A percentile compares a stretch with the other conserved stretches of the same genome.
Evolutionary conservation across 2,888 invertebrate species (phyloP).

Genomic region (Dryadula phaetusa): DNA sequence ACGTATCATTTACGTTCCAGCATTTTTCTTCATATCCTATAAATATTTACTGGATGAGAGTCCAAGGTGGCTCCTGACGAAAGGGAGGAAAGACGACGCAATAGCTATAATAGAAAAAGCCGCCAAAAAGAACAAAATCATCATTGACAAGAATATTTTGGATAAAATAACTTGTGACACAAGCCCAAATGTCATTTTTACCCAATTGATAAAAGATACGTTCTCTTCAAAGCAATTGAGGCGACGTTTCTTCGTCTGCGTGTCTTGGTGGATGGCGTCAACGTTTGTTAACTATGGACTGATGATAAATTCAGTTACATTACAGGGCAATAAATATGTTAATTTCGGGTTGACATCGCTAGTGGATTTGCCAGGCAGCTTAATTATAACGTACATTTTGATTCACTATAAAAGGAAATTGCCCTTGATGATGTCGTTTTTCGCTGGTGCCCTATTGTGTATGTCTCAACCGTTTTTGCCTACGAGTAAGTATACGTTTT

Average conservation of each 20-base stretch:
- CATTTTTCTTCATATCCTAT: conserved; percentile 86
- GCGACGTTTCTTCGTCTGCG: conserved; percentile 67
- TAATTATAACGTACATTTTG: conserved; percentile 81
- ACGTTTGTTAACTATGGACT: conserved; percentile 91
- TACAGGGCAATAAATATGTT: conserved; percentile 90
- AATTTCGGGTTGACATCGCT: conserved; percentile 87
- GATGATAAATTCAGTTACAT: conserved; percentile 88
- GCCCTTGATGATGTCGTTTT: conserved; percentile 81
- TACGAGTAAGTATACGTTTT: conserved; percentile 63
- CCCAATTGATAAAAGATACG: conserved; percentile 59
- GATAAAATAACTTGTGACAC: conserved; percentile 58
- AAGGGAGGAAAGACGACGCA: conserved; percentile 86
- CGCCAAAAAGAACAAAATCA: conserved; percentile 74
- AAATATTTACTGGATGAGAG: conserved; percentile 89
- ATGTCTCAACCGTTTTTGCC: conserved; percentile 85
- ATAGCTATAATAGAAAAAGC: conserved; percentile 85
- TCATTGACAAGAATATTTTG: conserved; percentile 58
- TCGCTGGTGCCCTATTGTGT: conserved; percentile 84
- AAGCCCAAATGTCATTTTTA: conserved; percentile 54
- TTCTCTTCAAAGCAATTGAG: conserved; percentile 63
- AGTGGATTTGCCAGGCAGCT: conserved; percentile 84
- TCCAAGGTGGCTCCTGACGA: conserved; percentile 91
- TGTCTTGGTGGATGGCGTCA: conserved; percentile 85
- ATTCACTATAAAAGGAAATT: conserved; percentile 82
- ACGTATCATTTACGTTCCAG: conserved; percentile 87